Evolutionary conservation across 2,797 vertebrate genomes (phyloP).

Genomic region (Nasua narica): DNA sequence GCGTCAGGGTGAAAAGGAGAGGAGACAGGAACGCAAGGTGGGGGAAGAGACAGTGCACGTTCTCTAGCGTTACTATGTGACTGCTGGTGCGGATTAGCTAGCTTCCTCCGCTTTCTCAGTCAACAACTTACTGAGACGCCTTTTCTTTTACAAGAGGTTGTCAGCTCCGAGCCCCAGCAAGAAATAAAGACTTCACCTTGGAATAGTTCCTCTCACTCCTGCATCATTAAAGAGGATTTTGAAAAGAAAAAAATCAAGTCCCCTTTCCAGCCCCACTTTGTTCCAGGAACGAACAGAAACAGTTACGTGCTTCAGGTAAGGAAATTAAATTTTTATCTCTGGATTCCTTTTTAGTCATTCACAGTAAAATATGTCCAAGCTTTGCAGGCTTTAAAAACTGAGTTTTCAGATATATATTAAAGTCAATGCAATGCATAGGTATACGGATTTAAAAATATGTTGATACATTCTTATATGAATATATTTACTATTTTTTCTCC

Average conservation of each 20-base stretch:
- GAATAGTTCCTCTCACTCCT: conserved; percentile 81
- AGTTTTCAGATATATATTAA: conserved; percentile 24
- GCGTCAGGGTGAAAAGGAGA: conserved; percentile 76
- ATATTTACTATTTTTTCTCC: background rate
- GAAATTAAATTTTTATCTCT: conserved; percentile 65
- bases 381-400: conserved; percentile 48
- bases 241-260: conserved; percentile 64
- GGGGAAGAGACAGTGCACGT: background rate
- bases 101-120: conserved; percentile 78
- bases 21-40: background rate
- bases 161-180: conserved; percentile 80
- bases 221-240: conserved; percentile 70
- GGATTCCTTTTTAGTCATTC: conserved; percentile 50
- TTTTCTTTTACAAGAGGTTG: conserved; percentile 84
- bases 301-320: conserved; percentile 82
- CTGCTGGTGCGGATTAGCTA: conserved; percentile 76
- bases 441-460: background rate
- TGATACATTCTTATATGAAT: background rate
- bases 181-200: conserved; percentile 81
- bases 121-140: conserved; percentile 84
- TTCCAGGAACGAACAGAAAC: conserved; percentile 50
- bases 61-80: conserved; percentile 69
- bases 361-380: background rate
- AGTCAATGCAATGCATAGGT: background rate
- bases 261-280: background rate